Evolutionary conservation across 1,140 invertebrate genomes (phyloP).

Genomic region (Carposina sasakii): DNA sequence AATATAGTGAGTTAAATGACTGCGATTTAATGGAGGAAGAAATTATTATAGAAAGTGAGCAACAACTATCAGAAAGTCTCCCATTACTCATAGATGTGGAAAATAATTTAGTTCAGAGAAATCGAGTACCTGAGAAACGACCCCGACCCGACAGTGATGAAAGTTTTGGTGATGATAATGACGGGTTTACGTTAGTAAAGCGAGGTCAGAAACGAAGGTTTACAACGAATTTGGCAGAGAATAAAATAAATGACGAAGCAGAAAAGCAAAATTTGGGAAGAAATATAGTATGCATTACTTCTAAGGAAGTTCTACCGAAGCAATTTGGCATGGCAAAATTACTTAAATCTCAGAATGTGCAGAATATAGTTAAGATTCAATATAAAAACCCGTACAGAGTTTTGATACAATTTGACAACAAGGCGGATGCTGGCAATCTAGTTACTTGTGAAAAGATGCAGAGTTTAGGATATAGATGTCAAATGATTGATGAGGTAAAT

Average conservation of each 20-base stretch:
- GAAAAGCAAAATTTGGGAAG: neutral
- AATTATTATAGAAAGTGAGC: no score
- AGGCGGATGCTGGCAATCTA: neutral
- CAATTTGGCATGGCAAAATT: slow-evolving; percentile 5
- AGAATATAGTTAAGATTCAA: neutral
- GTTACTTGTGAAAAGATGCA: neutral
- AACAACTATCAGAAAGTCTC: no score
- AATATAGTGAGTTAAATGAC: no score
- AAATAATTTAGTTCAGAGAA: no score
- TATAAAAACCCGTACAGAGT: slow-evolving; percentile 5
- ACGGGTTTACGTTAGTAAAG: slow-evolving; percentile 6
- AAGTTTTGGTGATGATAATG: slow-evolving; percentile 8
- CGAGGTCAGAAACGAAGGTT: slow-evolving; percentile 5
- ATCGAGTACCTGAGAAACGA: no score
- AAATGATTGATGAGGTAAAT: neutral
- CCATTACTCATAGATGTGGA: no score
- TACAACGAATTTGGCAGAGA: neutral
- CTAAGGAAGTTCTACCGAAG: slow-evolving; percentile 1
- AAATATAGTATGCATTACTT: neutral
- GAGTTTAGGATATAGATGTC: neutral
- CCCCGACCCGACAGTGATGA: slow-evolving; percentile 6
- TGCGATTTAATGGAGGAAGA: no score
- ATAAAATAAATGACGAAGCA: neutral
- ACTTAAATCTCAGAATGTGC: neutral
- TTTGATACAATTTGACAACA: slow-evolving; percentile 3